Evolutionary conservation across 1,140 invertebrate species (phyloP), one percentile per base, ranked within the genome.

Genomic region (Bombus pyrosoma): DNA sequence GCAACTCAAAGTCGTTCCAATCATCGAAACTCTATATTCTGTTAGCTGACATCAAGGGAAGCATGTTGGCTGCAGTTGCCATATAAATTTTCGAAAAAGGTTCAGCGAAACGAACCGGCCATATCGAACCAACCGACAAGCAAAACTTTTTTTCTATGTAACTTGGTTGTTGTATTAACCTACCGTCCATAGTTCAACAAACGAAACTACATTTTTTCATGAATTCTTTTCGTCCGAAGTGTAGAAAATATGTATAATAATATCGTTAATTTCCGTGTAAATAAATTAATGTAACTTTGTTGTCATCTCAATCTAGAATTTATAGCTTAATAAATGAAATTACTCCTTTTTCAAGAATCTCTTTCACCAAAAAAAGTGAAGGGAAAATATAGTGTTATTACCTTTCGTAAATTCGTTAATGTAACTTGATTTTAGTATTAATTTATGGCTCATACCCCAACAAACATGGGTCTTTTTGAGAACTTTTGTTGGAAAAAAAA

Each of bases 1-100:
- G 28, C 74, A 37, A 39, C 53, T 37, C 74, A 76, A 76, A 76
- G 74, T 76, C 74, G 74, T 59, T 76, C 74, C 74, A 76, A 76
- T 76, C 74, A 76, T 76, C 53, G 74, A 37, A 76, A 76, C 74
- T 34, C 37, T 59, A 76, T 53, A 76, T 59, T 76, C 34, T 34
- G 74, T 76, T 76, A 57, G 74, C 43, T 28, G 34, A 59, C 34
- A 25, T 76, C 34, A 53, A 76, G 74, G 28, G 74, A 28, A 76
- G 43, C 74, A 59, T 25, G 47, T 25, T 76, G 47, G 47, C 74
- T 22, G 25, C 74, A n/a, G 28, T 73, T 73, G 43, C 39, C 74
- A 9, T 59, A 59, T 59, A 76, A 59, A 76, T 76, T 76, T 76
- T 53, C 43, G 34, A 39, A 59, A 76, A 53, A 59, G 39, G 12